These are phyloP conservation scores for Sebastes fasciatus DNA, from an alignment of 2,113 vertebrate species.

Conservation along the genomic window DNA sequence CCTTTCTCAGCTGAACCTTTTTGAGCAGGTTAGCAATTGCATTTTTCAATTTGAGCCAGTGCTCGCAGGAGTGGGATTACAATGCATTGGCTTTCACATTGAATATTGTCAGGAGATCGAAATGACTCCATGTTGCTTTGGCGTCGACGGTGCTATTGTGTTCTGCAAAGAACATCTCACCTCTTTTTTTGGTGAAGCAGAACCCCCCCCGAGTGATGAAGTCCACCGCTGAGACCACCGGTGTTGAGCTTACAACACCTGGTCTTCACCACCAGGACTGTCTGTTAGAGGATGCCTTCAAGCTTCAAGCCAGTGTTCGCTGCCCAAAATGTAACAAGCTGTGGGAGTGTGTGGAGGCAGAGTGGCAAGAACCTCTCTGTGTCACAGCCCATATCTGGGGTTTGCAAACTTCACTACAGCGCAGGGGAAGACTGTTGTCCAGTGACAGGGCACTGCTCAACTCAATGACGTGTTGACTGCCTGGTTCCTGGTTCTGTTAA, in stretches of 20 bases:
- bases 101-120: neutral
- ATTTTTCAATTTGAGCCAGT: neutral
- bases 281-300: conserved; percentile 3
- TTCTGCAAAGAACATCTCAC: neutral
- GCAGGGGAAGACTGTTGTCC: conserved; percentile 1
- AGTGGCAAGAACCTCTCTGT: conserved; percentile 15
- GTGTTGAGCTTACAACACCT: conserved; percentile 10
- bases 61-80: too few relatives aligned
- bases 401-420: conserved; percentile 36
- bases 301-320: conserved; percentile 15
- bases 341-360: conserved; percentile 12
- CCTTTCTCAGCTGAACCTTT: neutral
- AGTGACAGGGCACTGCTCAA: neutral
- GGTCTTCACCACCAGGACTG: conserved; percentile 10
- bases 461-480: neutral
- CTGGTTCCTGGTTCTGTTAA: conserved; percentile 25
- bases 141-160: neutral
- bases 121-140: neutral
- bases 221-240: conserved; percentile 3
- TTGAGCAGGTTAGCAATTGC: neutral
- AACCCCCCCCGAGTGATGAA: neutral
- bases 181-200: neutral
- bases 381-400: conserved; percentile 20
- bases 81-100: neutral
- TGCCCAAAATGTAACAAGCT: conserved; percentile 37